These are phyloP conservation scores for Pelodiscus sinensis DNA, from an alignment of 2,113 vertebrate species.

Conservation along the genomic window DNA sequence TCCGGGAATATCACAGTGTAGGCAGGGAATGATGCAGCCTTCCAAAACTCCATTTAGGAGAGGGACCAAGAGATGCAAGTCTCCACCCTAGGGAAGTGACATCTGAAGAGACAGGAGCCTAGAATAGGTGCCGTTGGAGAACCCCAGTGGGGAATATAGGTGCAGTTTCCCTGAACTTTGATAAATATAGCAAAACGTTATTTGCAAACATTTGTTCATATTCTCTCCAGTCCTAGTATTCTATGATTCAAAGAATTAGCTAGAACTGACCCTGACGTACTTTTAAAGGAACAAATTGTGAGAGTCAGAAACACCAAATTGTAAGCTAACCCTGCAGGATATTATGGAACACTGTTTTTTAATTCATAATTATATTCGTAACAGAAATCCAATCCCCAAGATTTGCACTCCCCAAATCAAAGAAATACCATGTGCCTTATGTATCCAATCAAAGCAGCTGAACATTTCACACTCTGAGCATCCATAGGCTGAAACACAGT, in stretches of 20 bases:
- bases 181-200: background rate
- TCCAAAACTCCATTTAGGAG: background rate
- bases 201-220: background rate
- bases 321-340: background rate
- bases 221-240: too few species aligned
- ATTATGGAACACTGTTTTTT: background rate
- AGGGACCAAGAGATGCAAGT: background rate
- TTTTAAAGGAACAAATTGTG: background rate
- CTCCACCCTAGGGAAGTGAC: background rate
- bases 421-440: accelerated
- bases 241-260: background rate
- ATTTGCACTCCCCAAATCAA: background rate
- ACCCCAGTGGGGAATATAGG: background rate
- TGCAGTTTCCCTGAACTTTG: background rate
- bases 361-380: accelerated
- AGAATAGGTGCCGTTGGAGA: background rate
- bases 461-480: accelerated
- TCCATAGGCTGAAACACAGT: background rate
- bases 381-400: accelerated
- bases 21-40: background rate
- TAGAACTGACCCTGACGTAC: background rate
- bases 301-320: accelerated
- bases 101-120: background rate
- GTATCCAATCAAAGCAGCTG: background rate
- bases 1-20: background rate